phyloP scores from a whole-genome alignment of 2,113 vertebrate species.

The Pholis gunnellus region DNA sequence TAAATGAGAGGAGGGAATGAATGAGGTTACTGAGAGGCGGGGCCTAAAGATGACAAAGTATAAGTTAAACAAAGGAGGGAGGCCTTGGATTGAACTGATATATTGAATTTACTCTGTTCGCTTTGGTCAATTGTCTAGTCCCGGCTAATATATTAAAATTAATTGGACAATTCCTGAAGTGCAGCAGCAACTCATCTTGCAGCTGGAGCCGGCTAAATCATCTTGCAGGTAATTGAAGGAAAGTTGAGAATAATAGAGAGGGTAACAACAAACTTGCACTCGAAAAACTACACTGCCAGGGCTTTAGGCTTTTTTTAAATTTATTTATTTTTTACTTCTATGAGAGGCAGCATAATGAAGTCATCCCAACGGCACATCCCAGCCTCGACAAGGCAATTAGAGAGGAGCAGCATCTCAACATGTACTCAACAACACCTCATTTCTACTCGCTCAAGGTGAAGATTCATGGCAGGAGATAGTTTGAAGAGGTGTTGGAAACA shows the following conservation, averaged over 20 bases:
- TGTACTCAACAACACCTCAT: constrained; percentile 33
- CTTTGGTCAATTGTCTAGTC: constrained; percentile 33
- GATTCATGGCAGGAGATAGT: constrained; percentile 7
- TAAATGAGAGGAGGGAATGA: constrained; percentile 23
- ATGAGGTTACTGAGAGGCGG: constrained; percentile 4
- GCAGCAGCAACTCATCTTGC: constrained; percentile 31
- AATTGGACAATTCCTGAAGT: constrained; percentile 62
- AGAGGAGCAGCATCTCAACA: constrained; percentile 14
- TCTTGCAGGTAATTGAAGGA: constrained; percentile 41
- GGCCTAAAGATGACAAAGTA: constrained; percentile 3
- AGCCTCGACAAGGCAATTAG: constrained; percentile 53
- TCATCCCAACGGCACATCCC: constrained; percentile 32
- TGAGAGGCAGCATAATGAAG: constrained; percentile 39
- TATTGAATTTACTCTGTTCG: constrained; percentile 27
- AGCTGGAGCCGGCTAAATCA: constrained; percentile 25
- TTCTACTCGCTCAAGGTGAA: constrained; percentile 43
- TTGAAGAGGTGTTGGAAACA: background rate
- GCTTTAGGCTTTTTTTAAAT: background rate
- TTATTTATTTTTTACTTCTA: background rate
- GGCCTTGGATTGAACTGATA: constrained; percentile 41
- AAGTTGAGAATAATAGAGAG: constrained; percentile 17
- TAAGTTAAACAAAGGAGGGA: constrained; percentile 38
- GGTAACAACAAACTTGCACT: constrained; percentile 33
- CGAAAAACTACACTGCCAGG: constrained; percentile 6
- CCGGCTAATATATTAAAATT: constrained; percentile 44